A percentile compares a stretch with the other conserved stretches of the same genome.
These are phyloP conservation scores for Tachuris rubrigastra DNA, from an alignment of 2,113 vertebrate species.

Conservation along the genomic window DNA sequence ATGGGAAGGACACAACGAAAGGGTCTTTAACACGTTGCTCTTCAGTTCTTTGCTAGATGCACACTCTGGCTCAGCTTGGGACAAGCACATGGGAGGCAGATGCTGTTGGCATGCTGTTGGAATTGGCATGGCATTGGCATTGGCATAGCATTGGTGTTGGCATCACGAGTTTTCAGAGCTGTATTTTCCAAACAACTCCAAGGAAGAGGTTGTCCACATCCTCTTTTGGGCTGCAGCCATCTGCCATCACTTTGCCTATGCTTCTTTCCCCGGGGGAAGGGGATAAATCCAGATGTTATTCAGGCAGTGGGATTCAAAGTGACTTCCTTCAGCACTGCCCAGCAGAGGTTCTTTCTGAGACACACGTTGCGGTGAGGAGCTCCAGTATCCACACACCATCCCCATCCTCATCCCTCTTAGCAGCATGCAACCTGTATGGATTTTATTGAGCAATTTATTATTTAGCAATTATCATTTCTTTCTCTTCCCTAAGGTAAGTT, in stretches of 20 bases:
- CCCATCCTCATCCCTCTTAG: neutral
- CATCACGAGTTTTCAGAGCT: rapidly evolving
- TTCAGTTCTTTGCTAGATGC: neutral
- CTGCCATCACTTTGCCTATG: neutral
- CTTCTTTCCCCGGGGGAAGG: neutral
- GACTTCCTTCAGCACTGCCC: neutral
- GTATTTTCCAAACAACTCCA: neutral
- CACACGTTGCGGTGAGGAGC: rapidly evolving
- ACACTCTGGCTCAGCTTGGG: neutral
- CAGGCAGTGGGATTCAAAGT: neutral
- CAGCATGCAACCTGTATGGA: neutral
- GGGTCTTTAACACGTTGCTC: neutral
- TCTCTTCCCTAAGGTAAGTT: neutral
- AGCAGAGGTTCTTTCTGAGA: neutral
- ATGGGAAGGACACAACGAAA: neutral
- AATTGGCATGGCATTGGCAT: neutral
- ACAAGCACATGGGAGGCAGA: neutral
- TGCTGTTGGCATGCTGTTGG: neutral
- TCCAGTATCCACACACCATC: neutral
- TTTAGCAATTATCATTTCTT: neutral
- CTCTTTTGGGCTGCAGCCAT: neutral
- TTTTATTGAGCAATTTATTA: neutral
- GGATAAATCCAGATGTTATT: neutral
- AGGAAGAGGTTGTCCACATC: neutral
- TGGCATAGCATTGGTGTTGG: neutral